Evolutionary conservation across 2,797 vertebrate genomes (phyloP).

Genomic region (Tarsius wallacei): DNA sequence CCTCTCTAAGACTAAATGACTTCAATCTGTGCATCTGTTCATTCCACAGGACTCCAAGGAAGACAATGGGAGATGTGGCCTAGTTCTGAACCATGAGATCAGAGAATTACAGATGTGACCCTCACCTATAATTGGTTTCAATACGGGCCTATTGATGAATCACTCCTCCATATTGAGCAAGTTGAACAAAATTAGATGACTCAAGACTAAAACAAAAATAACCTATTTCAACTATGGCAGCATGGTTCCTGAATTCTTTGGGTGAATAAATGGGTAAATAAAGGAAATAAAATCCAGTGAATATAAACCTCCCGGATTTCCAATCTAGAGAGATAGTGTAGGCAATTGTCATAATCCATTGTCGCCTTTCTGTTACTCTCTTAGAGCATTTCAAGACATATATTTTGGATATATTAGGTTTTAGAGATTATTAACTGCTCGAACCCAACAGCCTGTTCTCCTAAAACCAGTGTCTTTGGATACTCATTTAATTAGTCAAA

Average conservation of each 20-base stretch:
- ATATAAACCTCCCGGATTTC: not conserved
- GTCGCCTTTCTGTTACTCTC: not conserved
- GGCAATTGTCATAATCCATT: not conserved
- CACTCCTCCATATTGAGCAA: not conserved
- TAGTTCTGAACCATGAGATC: not conserved
- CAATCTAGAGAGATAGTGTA: not conserved
- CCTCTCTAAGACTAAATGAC: not conserved
- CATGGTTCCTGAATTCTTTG: not conserved
- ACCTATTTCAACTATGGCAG: not conserved
- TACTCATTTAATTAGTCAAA: not conserved
- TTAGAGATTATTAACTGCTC: not conserved
- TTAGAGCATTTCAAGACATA: not conserved
- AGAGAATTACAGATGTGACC: not conserved
- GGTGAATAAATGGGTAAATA: not conserved
- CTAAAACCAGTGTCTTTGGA: not conserved
- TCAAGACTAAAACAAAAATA: conserved; percentile 14
- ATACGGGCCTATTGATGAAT: not conserved
- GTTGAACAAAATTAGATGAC: conserved; percentile 9
- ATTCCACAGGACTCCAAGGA: not conserved
- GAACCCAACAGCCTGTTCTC: not conserved
- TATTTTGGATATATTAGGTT: not conserved
- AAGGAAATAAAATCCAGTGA: conserved; percentile 11
- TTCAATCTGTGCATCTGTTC: not conserved
- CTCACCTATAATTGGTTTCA: not conserved
- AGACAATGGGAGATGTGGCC: not conserved